Base-by-base conservation (phyloP, 2,888 invertebrate genomes). In the Trichopoda pennipes region DNA sequence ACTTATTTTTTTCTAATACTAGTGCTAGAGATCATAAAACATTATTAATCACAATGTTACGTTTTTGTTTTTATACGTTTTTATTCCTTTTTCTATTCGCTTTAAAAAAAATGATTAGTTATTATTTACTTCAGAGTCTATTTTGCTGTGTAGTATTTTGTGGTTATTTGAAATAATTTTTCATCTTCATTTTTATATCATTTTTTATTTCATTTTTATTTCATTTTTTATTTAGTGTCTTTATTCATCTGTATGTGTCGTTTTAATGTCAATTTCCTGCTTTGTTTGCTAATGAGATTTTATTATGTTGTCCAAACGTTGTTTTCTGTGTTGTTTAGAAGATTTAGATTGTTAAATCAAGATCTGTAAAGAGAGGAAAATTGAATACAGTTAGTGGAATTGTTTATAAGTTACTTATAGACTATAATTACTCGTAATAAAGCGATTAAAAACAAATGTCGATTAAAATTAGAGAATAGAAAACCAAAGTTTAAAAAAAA, bases 251-350 rank as follows among this genome's bases (percentile, higher is more conserved):
- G 42, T 66, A 35, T 60, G 10, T 72, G 49, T 61, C 61, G 35
- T 58, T 77, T 79, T 82, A 79, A 76, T 79, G 51, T 79, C 76
- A 75, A 76, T 76, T 79, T 79, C 82, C 82, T 82, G 82, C 75
- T 76, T 76, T 79, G 82, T 79, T 79, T 82, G 64, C 79, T 82
- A 79, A 82, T 82, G 75, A 82, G 79, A 68, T 76, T 79, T 81
- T 49, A 60, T 66, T 70, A 61, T 55, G 47, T 28, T 75, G 68
- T 23, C 75, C 10, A n/a, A 17, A 61, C 55, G 51, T 16, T 21
- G 53, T 21, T 17, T 49, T 38, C 51, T 23, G 14, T 32, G 28
- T 53, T 35, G 47, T 23, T 38, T 49, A 49, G 63, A 42, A 70
- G 47, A 38, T 66, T 53, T 4, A 6, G 47, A 35, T 66, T 75